Percentiles rank a stretch among this genome's conserved stretches.
These are phyloP conservation scores for Podarcis lilfordi DNA, from an alignment of 2,797 vertebrate species.

Conservation along the genomic window DNA sequence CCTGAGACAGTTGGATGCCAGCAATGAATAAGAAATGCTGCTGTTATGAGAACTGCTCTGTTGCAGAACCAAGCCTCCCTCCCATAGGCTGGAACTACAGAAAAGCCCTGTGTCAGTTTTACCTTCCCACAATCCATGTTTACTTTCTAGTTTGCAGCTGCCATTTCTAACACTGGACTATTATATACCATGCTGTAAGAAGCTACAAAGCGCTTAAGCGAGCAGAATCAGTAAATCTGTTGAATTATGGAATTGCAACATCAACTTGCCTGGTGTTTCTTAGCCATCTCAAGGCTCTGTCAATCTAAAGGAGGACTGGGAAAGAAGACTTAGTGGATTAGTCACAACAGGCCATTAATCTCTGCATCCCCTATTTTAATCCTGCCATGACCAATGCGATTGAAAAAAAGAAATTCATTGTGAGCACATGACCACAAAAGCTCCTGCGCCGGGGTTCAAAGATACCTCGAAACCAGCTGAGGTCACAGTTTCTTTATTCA, in stretches of 20 bases:
- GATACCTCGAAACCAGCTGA: slow-evolving; percentile 57
- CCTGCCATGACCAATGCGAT: slow-evolving; percentile 74
- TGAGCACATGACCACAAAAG: slow-evolving; percentile 62
- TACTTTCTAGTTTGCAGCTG: not conserved
- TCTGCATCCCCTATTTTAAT: slow-evolving; percentile 78
- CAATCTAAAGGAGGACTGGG: slow-evolving; percentile 70
- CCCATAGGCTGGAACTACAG: not conserved
- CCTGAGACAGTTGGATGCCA: no score
- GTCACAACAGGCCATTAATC: slow-evolving; percentile 80
- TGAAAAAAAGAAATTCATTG: slow-evolving; percentile 60
- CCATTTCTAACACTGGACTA: not conserved
- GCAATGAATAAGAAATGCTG: not conserved
- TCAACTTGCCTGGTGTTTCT: slow-evolving; percentile 54
- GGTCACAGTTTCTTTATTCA: slow-evolving; percentile 43
- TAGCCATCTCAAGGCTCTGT: slow-evolving; percentile 71
- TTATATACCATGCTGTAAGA: slow-evolving; percentile 8
- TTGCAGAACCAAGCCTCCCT: not conserved
- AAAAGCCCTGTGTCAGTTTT: not conserved
- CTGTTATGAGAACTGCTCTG: not conserved
- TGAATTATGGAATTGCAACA: slow-evolving; percentile 37
- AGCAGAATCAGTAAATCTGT: slow-evolving; percentile 10
- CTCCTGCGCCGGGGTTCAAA: slow-evolving; percentile 53
- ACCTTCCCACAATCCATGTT: not conserved
- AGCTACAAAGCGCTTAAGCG: slow-evolving; percentile 49
- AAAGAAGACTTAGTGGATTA: slow-evolving; percentile 77